phyloP scores from a whole-genome alignment of 2,113 vertebrate genomes.

The Lampris incognitus region DNA sequence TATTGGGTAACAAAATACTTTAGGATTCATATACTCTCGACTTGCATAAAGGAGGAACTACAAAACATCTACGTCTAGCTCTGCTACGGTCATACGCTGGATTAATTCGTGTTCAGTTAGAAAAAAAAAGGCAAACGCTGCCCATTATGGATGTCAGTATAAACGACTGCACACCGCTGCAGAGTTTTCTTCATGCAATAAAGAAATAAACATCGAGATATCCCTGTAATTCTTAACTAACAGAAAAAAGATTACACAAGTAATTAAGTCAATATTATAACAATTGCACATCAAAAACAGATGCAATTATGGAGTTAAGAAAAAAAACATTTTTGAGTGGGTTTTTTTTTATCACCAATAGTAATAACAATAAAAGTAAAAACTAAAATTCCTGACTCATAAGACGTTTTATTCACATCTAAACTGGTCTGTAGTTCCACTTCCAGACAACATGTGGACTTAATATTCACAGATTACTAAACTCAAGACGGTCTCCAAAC shows the following conservation, averaged over 20 bases:
- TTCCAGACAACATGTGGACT: neutral
- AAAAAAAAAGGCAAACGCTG: constrained; percentile 86
- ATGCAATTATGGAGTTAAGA: constrained; percentile 65
- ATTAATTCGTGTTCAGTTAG: constrained; percentile 60
- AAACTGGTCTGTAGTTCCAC: constrained; percentile 23
- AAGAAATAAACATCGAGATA: constrained; percentile 85
- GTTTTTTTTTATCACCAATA: constrained; percentile 25
- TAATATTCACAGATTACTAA: constrained; percentile 16
- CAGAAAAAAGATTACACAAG: constrained; percentile 72
- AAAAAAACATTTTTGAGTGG: constrained; percentile 29
- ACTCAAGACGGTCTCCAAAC: neutral
- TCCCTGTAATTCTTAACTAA: constrained; percentile 82
- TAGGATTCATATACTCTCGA: constrained; percentile 88
- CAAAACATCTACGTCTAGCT: constrained; percentile 55
- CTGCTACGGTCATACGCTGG: constrained; percentile 43
- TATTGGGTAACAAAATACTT: constrained; percentile 91
- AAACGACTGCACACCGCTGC: constrained; percentile 87
- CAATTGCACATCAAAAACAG: constrained; percentile 70
- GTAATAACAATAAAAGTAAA: constrained; percentile 33
- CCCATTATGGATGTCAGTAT: constrained; percentile 85
- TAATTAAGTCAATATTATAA: constrained; percentile 65
- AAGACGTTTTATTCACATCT: constrained; percentile 49
- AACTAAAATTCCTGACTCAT: constrained; percentile 35
- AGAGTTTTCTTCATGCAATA: constrained; percentile 88
- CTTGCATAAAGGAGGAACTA: constrained; percentile 87